Base-by-base conservation (phyloP, 1,140 invertebrate species). In the Drosophila gunungcola region DNA sequence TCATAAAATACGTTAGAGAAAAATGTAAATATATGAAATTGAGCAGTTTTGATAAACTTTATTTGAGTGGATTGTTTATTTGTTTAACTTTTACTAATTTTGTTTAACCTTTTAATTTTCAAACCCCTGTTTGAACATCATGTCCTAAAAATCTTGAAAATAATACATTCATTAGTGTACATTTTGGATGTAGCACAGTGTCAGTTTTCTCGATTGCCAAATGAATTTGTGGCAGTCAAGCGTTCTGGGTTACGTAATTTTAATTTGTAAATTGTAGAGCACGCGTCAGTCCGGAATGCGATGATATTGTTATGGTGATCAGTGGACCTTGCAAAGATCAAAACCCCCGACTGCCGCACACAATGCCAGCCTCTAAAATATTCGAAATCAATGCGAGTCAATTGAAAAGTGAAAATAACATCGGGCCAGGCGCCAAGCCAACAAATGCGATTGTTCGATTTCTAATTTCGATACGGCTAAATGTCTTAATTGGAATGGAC, bases 351-450 rank as follows among this genome's bases (percentile, higher is more conserved):
- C 62, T 4, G 2, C 29, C 51, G 58, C 29, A 49, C 32, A 78
- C 72, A 79, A 64, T 79, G 58, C 25, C n/a, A 32, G 12, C 41
- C 27, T 60, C 39, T 10, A 58, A 80, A 75, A 72, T 54, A 80
- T 88, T 88, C 84, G 73, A 89, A 88, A 89, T 89, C 84, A 86
- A 88, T 88, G 83, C 83, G 53, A 56, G 58, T 77, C 79, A 88
- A 89, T 88, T 89, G 78, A 88, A 70, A 45, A 88, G 60, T 68
- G 68, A 64, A 60, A 62, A 36, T 25, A 73, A 79, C 77, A 63
- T 46, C 25, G 21, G 16, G 10, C 13, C 48, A 86, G 82, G 83
- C 82, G 83, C 83, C 83, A 78, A 72, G 62, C 39, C 48, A 74
- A 73, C 67, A 84, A 68, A 63, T 80, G 76, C 62, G 12, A 21